phyloP scores from a whole-genome alignment of 2,113 vertebrate genomes.

The Taxidea taxus region DNA sequence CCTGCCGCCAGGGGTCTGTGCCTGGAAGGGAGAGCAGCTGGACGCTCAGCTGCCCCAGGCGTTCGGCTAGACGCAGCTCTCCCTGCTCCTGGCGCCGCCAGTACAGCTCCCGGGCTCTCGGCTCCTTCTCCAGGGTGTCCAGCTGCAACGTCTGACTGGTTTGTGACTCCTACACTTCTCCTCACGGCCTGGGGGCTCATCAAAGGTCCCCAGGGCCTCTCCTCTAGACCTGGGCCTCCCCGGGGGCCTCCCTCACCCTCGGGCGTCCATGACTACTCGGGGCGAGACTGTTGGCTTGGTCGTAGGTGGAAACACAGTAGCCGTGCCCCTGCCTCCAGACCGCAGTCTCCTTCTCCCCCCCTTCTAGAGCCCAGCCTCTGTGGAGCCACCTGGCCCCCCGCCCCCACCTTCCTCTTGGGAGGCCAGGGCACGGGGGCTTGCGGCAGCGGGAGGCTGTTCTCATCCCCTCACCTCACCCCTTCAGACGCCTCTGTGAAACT shows the following conservation, averaged over 20 bases:
- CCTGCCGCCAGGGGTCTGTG: slow-evolving; percentile 66
- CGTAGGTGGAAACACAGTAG: background rate
- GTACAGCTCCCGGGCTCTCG: slow-evolving; percentile 78
- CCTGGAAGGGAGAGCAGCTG: slow-evolving; percentile 64
- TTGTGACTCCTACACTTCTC: background rate
- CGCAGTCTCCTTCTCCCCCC: too few relatives aligned
- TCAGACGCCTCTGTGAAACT: background rate
- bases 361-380: background rate
- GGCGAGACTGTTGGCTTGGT: background rate
- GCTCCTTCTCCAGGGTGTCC: slow-evolving; percentile 86
- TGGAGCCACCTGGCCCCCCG: background rate
- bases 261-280: background rate
- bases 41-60: slow-evolving; percentile 80
- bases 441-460: background rate
- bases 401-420: background rate
- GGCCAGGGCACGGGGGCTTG: background rate
- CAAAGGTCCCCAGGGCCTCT: background rate
- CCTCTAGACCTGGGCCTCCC: background rate
- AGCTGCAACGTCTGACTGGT: slow-evolving; percentile 75
- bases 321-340: background rate
- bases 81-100: slow-evolving; percentile 85
- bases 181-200: background rate
- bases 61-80: slow-evolving; percentile 82
- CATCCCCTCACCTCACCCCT: background rate
- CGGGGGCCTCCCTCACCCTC: background rate